These are phyloP conservation scores for Aepyceros melampus DNA, from an alignment of 2,113 vertebrate genomes.

Conservation along the genomic window DNA sequence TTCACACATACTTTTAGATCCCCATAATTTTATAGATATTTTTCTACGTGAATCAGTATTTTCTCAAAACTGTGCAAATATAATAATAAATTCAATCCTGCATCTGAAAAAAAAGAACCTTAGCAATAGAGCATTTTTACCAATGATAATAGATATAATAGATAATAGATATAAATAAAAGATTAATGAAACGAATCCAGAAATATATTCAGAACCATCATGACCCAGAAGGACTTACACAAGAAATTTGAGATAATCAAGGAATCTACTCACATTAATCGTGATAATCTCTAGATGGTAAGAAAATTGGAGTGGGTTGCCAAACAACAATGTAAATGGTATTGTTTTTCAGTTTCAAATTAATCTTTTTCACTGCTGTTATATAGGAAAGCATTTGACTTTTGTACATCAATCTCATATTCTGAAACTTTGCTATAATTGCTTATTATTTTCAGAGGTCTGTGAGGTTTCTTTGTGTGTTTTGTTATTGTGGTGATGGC, in stretches of 20 bases:
- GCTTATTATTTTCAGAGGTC: not conserved
- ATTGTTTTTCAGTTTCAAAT: not conserved
- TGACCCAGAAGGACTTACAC: not conserved
- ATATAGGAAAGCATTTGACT: not conserved
- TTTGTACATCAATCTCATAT: not conserved
- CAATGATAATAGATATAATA: not conserved
- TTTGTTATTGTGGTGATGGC: not conserved
- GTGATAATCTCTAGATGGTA: not conserved
- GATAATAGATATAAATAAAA: not conserved
- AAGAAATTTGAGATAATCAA: not conserved
- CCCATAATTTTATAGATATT: not conserved
- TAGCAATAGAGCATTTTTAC: not conserved
- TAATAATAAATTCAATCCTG: not conserved
- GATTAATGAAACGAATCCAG: not conserved
- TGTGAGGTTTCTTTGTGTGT: not conserved
- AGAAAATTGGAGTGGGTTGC: not conserved
- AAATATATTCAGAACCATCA: not conserved
- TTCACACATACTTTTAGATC: not conserved
- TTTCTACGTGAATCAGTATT: not conserved
- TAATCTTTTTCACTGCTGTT: not conserved
- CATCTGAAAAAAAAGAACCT: not conserved
- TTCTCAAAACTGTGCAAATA: not conserved
- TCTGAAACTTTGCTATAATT: not conserved
- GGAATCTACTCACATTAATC: not conserved
- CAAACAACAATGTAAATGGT: not conserved